Evolutionary conservation across 2,888 invertebrate genomes (phyloP).

Genomic region (Oscheius sp.): DNA sequence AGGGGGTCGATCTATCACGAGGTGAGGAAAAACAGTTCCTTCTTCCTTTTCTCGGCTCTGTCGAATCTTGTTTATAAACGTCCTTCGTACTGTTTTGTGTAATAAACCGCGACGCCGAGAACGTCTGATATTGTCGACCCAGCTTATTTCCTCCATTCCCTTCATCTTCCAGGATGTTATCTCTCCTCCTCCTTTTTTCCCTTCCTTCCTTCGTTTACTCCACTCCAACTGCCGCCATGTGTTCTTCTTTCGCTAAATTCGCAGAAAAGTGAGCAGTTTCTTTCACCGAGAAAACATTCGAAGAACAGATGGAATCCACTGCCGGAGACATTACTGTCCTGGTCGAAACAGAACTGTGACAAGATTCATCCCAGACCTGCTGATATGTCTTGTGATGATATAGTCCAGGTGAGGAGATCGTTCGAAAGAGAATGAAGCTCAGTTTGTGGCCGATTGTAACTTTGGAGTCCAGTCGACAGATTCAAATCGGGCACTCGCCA

Average conservation of each 20-base stretch:
- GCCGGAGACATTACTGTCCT: constrained; percentile 56
- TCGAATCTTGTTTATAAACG: background rate
- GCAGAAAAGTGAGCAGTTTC: constrained; percentile 38
- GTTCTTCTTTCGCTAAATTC: constrained; percentile 57
- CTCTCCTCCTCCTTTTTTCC: background rate
- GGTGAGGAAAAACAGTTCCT: background rate
- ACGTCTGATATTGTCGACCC: no score
- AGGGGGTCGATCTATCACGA: background rate
- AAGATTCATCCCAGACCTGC: constrained; percentile 60
- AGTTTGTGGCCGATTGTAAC: constrained; percentile 62
- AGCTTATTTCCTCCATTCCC: no score
- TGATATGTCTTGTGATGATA: constrained; percentile 61
- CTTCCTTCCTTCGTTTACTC: constrained; percentile 10
- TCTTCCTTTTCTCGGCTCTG: background rate
- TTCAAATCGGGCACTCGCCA: constrained; percentile 37
- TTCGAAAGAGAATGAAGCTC: constrained; percentile 12
- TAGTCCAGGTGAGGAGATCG: constrained; percentile 37
- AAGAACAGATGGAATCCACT: constrained; percentile 55
- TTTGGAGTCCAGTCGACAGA: constrained; percentile 45
- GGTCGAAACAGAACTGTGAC: constrained; percentile 59
- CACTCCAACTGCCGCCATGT: constrained; percentile 46
- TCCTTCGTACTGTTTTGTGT: constrained; percentile 22
- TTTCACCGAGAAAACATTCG: background rate
- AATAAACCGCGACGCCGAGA: background rate
- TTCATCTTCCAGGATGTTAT: background rate